A percentile compares a stretch with the other conserved stretches of the same genome.
phyloP scores from a whole-genome alignment of 37 sponge, comb jelly and placozoan species.

The Bolinopsis microptera region DNA sequence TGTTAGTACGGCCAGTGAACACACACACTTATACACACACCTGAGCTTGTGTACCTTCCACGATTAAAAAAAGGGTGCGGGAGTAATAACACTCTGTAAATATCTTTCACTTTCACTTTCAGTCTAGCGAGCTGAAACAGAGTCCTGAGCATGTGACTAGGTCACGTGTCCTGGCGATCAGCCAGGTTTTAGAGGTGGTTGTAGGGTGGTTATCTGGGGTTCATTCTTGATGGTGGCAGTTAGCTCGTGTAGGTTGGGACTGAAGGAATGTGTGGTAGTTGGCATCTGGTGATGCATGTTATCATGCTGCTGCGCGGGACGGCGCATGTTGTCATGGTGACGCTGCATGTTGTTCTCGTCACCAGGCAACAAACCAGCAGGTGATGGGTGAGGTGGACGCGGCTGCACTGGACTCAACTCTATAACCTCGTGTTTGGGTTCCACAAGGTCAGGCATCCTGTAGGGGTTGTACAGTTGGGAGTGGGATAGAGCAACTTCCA shows the following conservation, averaged over 20 bases:
- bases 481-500: slow-evolving; percentile 26
- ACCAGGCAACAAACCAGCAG: not conserved
- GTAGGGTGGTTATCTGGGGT: slow-evolving; percentile 16
- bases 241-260: slow-evolving; percentile 54
- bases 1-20: slow-evolving; percentile 9
- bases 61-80: not conserved
- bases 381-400: slow-evolving; percentile 39
- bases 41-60: not conserved
- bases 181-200: slow-evolving; percentile 22
- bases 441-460: slow-evolving; percentile 1
- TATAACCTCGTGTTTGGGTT: slow-evolving; percentile 39
- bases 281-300: not conserved
- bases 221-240: slow-evolving; percentile 5
- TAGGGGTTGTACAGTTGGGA: slow-evolving; percentile 47
- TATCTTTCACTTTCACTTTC: not conserved
- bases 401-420: slow-evolving; percentile 57
- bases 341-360: not conserved
- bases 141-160: not conserved
- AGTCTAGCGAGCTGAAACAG: not conserved
- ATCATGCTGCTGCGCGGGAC: not conserved
- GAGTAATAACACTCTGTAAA: not conserved
- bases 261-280: not conserved
- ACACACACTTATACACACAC: too few species aligned
- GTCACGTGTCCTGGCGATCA: not conserved
- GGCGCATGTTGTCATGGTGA: not conserved